Evolutionary conservation across 2,113 vertebrate genomes (phyloP), one percentile per base, ranked within the genome.

Genomic region (Nothobranchius kuhntae): DNA sequence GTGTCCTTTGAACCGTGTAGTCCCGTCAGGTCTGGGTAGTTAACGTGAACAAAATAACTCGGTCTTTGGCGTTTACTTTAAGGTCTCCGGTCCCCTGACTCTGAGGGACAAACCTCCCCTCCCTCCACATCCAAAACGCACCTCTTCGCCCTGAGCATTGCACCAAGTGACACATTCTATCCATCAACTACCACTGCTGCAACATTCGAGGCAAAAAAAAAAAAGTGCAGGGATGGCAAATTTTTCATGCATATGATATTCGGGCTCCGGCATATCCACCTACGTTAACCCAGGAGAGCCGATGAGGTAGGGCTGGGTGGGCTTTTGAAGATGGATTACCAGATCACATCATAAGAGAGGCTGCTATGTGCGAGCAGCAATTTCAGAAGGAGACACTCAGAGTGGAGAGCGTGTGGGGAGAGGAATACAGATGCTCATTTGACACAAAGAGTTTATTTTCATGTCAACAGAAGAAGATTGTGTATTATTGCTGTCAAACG

Each of bases 241-340:
- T 89, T 83, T 86, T 75, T 85, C 84, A 88, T 84, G 81, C 80
- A 88, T 87, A 85, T 70, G 71, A 89, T 88, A 80, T 86, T 68
- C 35, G 6, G 57, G 62, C 73, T 73, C 47, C 55, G 44, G 77
- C 61, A 61, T 69, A 77, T 84, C 73, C 67, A 35, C 81, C 84
- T 71, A 82, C 63, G 53, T 77, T 74, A 82, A 82, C 71, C 78
- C 71, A 56, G 70, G 61, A 85, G 73, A 79, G 63, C 0, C 3
- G 13, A 47, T 46, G 53, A n/a, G 7, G 38, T 2, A 50, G 45
- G 10, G 63, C 21, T 14, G 35, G 38, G 21, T 54, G 38, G 45
- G 26, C 8, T 48, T 86, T 86, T 82, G 77, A 89, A 88, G 87
- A 89, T 78, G 80, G 86, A 91, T 89, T 85, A 89, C 71, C 57